A percentile compares a stretch with the other conserved stretches of the same genome.
phyloP scores from a whole-genome alignment of 1,140 invertebrate genomes.

The Octopus sinensis region DNA sequence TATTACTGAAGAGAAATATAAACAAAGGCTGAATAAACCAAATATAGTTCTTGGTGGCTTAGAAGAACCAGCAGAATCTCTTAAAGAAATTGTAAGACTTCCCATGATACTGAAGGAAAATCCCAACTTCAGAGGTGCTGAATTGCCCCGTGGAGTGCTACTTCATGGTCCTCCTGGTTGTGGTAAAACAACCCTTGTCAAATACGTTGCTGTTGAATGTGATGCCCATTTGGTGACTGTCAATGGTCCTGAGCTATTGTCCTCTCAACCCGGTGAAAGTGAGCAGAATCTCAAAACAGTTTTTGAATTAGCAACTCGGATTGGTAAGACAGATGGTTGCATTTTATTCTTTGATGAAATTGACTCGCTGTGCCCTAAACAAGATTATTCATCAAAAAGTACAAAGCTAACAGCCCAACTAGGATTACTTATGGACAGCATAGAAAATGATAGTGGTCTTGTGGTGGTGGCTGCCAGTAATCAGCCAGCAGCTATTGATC shows the following conservation, averaged over 20 bases:
- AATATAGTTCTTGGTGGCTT: conserved; percentile 36
- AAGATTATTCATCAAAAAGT: conserved; percentile 24
- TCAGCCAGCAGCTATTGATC: conserved; percentile 39
- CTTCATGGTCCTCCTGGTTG: conserved; percentile 50
- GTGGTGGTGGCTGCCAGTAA: conserved; percentile 53
- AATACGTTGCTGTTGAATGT: conserved; percentile 32
- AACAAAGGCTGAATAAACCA: conserved; percentile 16
- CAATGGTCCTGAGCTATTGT: conserved; percentile 47
- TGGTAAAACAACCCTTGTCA: conserved; percentile 50
- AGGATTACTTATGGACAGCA: conserved; percentile 37
- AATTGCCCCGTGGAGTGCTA: conserved; percentile 36
- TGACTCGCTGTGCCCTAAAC: conserved; percentile 44
- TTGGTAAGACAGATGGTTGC: conserved; percentile 44
- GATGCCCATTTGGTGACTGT: conserved; percentile 39
- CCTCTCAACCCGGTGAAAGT: conserved; percentile 44
- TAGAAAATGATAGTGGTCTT: conserved; percentile 28
- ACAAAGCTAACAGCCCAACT: conserved; percentile 32
- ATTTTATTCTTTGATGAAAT: conserved; percentile 54
- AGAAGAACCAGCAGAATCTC: conserved; percentile 26
- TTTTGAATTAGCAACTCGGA: conserved; percentile 36
- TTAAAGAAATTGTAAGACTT: conserved; percentile 38
- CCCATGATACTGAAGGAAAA: conserved; percentile 22
- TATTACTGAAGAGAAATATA: conserved; percentile 37
- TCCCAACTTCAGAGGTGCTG: conserved; percentile 17
- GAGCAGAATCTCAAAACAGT: conserved; percentile 40